Conservation (phyloP, 2,888 invertebrate genomes). For the Ashinkailepas kermadecensis region DNA sequence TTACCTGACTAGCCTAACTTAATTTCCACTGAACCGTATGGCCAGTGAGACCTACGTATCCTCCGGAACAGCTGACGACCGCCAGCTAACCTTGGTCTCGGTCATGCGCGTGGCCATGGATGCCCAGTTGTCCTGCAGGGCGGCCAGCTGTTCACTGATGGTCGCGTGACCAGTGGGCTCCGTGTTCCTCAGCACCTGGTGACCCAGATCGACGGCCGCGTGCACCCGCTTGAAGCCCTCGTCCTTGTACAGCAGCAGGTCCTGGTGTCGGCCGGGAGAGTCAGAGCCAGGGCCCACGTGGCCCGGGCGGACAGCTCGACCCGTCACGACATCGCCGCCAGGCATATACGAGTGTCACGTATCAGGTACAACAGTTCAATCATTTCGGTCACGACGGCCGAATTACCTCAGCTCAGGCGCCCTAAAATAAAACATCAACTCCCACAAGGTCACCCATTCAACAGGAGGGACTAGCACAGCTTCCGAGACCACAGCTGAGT, state of each 20-base stretch:
- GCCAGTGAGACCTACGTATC: too few relatives aligned
- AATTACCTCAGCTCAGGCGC: too few relatives aligned
- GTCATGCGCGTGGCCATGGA: conserved; percentile 76
- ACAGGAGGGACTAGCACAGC: too few relatives aligned
- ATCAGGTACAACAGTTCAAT: too few relatives aligned
- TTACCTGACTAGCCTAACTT: too few relatives aligned
- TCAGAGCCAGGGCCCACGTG: background rate
- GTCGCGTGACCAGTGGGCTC: conserved; percentile 77
- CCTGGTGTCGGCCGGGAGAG: conserved; percentile 48
- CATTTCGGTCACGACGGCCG: too few relatives aligned
- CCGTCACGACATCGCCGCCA: background rate
- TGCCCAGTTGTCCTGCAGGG: conserved; percentile 86
- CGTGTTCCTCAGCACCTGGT: conserved; percentile 82
- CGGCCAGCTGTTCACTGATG: conserved; percentile 72
- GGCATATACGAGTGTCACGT: too few relatives aligned
- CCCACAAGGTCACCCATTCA: too few relatives aligned
- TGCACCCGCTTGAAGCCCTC: conserved; percentile 85
- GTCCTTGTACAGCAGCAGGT: conserved; percentile 80
- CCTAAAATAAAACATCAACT: too few relatives aligned
- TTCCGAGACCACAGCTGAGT: too few relatives aligned
- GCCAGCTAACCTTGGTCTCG: conserved; percentile 61
- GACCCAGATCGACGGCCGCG: conserved; percentile 79
- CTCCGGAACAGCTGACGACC: too few relatives aligned
- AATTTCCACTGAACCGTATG: too few relatives aligned
- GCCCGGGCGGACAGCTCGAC: conserved; percentile 37